Conservation (phyloP, 1,140 invertebrate genomes). For the Danaus plexippus region DNA sequence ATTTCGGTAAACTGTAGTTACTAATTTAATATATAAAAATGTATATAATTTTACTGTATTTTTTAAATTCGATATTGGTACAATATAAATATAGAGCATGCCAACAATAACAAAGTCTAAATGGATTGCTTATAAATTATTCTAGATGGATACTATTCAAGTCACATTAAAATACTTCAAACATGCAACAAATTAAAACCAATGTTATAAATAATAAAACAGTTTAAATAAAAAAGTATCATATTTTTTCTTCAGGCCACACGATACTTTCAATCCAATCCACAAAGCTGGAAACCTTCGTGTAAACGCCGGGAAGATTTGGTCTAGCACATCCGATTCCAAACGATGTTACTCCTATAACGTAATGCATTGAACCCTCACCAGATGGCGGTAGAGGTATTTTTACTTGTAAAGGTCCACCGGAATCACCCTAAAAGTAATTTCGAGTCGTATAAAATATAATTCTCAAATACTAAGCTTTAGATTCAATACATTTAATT, state of each 20-base stretch:
- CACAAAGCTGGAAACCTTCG: constrained; percentile 77
- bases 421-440: constrained; percentile 78
- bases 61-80: too few relatives aligned
- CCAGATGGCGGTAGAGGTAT: constrained; percentile 4
- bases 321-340: constrained; percentile 79
- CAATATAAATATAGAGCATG: too few relatives aligned
- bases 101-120: too few relatives aligned
- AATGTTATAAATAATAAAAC: too few relatives aligned
- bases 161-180: too few relatives aligned
- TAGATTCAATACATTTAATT: neutral
- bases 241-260: constrained; percentile 20
- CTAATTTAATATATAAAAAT: too few relatives aligned
- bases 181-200: too few relatives aligned
- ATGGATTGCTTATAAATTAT: too few relatives aligned
- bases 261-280: constrained; percentile 74
- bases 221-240: neutral
- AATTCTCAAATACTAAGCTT: neutral
- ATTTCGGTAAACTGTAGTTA: too few relatives aligned
- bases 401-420: constrained; percentile 72
- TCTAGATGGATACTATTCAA: too few relatives aligned
- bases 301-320: constrained; percentile 85
- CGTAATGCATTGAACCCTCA: constrained; percentile 16
- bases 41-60: too few relatives aligned
- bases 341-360: constrained; percentile 79
- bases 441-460: too few relatives aligned